A percentile compares a stretch with the other conserved stretches of the same genome.
Evolutionary conservation across 2,888 invertebrate species (phyloP).

Genomic region (Pyrrhia umbra): DNA sequence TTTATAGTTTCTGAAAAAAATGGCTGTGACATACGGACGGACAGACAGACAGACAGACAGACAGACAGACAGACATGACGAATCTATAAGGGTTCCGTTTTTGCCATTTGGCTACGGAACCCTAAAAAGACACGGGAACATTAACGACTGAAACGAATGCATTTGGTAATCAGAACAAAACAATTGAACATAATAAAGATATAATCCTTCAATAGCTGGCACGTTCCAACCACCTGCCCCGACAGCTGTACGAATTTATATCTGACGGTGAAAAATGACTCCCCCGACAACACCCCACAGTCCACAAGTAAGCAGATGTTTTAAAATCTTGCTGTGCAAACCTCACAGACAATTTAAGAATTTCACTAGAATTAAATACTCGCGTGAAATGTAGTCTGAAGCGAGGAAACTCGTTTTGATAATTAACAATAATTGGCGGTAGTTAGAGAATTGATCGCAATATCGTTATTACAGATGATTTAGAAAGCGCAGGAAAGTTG

Average conservation of each 20-base stretch:
- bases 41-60: too few relatives aligned
- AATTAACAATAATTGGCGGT: conserved; percentile 59
- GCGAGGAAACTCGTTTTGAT: conserved; percentile 56
- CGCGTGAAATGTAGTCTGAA: conserved; percentile 46
- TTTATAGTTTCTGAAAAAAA: too few relatives aligned
- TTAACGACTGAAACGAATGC: conserved; percentile 34
- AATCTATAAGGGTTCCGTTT: too few relatives aligned
- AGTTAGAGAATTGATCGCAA: conserved; percentile 45
- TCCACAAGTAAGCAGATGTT: conserved; percentile 79
- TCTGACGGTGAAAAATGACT: conserved; percentile 81
- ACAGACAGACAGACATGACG: too few relatives aligned
- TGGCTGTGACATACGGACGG: too few relatives aligned
- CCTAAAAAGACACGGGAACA: conserved; percentile 22
- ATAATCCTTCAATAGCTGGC: conserved; percentile 76
- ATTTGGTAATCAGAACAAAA: conserved; percentile 58
- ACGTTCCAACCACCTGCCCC: conserved; percentile 84
- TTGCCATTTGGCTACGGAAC: too few relatives aligned
- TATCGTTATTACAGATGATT: conserved; percentile 39
- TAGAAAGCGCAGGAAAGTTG: conserved; percentile 58
- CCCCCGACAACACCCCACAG: conserved; percentile 73
- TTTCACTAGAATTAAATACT: conserved; percentile 59
- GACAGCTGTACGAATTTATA: conserved; percentile 84
- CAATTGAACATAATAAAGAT: conserved; percentile 55
- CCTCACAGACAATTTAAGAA: conserved; percentile 48
- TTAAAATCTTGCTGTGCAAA: conserved; percentile 61